Evolutionary conservation across 2,888 invertebrate species (phyloP).

Genomic region (Lamproptera curius): DNA sequence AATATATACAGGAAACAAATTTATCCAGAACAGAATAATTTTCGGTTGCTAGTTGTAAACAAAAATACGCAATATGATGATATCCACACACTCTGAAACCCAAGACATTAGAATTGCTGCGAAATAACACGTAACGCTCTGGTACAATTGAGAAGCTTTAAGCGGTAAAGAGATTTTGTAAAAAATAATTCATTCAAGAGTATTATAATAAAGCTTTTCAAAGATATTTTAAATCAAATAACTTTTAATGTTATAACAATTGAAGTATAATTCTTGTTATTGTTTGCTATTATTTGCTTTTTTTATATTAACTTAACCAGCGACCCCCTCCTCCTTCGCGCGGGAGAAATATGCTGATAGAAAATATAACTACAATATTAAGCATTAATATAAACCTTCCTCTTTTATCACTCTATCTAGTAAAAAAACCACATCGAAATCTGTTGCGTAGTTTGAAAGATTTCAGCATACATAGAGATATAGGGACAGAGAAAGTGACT

Average conservation of each 20-base stretch:
- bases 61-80: no score
- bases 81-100: conserved; percentile 55
- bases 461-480: no score
- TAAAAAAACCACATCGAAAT: no score
- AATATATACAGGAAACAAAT: no score
- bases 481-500: no score
- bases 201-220: background rate
- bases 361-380: no score
- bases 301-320: background rate
- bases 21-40: no score
- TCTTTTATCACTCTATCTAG: no score
- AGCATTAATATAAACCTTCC: no score
- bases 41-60: no score
- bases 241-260: background rate
- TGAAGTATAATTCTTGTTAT: background rate
- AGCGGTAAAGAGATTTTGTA: background rate
- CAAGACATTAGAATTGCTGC: conserved; percentile 51
- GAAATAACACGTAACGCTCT: conserved; percentile 35
- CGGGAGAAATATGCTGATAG: no score
- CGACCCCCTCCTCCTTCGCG: background rate
- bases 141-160: conserved; percentile 30
- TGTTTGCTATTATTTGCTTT: background rate
- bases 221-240: background rate
- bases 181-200: background rate
- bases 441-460: no score